Percentiles rank a stretch among this genome's conserved stretches.
phyloP scores from a whole-genome alignment of 1,140 invertebrate genomes.

The Caenorhabditis brenneri region DNA sequence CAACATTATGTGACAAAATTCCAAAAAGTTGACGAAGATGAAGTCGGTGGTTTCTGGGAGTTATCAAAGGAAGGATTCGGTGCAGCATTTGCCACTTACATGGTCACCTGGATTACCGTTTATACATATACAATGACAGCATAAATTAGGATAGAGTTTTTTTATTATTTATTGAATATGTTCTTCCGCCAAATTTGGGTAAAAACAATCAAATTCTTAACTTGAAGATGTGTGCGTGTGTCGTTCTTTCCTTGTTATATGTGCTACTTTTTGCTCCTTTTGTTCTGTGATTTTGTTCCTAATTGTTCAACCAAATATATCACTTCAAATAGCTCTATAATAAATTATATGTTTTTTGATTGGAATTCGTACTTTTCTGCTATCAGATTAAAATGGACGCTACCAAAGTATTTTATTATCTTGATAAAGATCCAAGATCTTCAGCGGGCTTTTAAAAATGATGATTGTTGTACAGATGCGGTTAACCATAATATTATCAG shows the following conservation, averaged over 20 bases:
- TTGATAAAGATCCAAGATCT: background rate
- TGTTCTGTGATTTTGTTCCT: slow-evolving; percentile 18
- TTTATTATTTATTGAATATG: slow-evolving; percentile 6
- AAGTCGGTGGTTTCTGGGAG: slow-evolving; percentile 70
- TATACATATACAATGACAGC: slow-evolving; percentile 60
- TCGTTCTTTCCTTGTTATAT: slow-evolving; percentile 46
- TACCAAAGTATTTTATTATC: background rate
- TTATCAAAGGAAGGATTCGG: slow-evolving; percentile 69
- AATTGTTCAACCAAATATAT: background rate
- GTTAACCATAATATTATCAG: background rate
- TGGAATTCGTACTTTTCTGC: background rate
- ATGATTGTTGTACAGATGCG: background rate
- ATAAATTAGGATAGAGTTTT: background rate
- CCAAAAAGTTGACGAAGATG: slow-evolving; percentile 68
- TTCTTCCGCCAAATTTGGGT: background rate
- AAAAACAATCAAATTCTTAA: background rate
- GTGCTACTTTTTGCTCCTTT: slow-evolving; percentile 40
- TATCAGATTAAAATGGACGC: background rate
- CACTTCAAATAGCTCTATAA: background rate
- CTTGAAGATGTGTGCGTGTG: slow-evolving; percentile 17
- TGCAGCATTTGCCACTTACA: slow-evolving; percentile 69
- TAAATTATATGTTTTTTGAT: background rate
- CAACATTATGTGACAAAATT: slow-evolving; percentile 66
- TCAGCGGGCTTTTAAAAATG: background rate
- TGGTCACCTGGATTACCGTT: slow-evolving; percentile 67